These are phyloP conservation scores for Xiphophorus birchmanni DNA, from an alignment of 2,797 vertebrate genomes.

Conservation along the genomic window DNA sequence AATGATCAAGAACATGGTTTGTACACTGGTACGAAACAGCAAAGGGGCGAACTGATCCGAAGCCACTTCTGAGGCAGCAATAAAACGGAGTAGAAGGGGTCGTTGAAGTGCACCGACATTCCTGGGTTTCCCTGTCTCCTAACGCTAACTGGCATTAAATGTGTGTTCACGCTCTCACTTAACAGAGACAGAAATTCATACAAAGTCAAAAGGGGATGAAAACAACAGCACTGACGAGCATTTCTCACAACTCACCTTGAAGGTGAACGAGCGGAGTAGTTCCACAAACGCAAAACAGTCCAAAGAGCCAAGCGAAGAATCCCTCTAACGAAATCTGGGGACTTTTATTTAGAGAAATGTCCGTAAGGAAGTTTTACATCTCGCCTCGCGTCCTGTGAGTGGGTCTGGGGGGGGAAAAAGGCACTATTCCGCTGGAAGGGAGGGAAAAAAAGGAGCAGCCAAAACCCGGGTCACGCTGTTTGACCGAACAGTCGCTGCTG, in stretches of 20 bases:
- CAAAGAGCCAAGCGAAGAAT: constrained; percentile 28
- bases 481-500: constrained; percentile 34
- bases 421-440: constrained; percentile 67
- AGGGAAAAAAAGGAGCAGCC: background rate
- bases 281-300: constrained; percentile 49
- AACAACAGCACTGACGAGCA: constrained; percentile 14
- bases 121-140: background rate
- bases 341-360: constrained; percentile 43
- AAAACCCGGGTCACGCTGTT: background rate
- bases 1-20: background rate
- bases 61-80: background rate
- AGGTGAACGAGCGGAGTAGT: constrained; percentile 47
- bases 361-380: constrained; percentile 72
- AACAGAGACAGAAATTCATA: background rate
- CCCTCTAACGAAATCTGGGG: constrained; percentile 5
- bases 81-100: background rate
- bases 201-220: background rate
- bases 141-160: background rate
- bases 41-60: background rate
- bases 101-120: background rate
- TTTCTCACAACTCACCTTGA: constrained; percentile 77
- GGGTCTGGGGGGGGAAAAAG: constrained; percentile 38
- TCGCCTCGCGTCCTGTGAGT: constrained; percentile 34
- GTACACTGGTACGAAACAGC: background rate
- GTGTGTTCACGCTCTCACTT: background rate